phyloP scores from a whole-genome alignment of 2,888 invertebrate species.

The Apamea epomidion region DNA sequence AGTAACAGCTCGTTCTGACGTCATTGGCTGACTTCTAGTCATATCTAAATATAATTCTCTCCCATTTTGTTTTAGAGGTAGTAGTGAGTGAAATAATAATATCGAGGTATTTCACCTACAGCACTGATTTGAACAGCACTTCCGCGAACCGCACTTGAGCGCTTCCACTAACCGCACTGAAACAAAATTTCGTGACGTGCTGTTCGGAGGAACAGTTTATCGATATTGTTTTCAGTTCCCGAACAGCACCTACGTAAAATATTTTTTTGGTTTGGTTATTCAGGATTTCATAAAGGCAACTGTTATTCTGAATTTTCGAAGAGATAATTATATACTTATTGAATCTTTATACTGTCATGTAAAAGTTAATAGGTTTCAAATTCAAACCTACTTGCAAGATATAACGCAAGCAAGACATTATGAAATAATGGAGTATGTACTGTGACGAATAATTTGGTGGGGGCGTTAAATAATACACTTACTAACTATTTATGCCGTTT shows the following conservation, averaged over 20 bases:
- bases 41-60: slow-evolving; percentile 3
- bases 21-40: slow-evolving; percentile 28
- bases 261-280: not conserved
- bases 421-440: not conserved
- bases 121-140: no score
- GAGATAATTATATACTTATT: no score
- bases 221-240: no score
- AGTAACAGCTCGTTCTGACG: slow-evolving; percentile 42
- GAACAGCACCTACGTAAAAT: no score
- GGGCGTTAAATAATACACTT: no score
- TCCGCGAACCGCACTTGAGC: no score
- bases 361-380: not conserved
- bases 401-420: not conserved
- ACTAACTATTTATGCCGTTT: no score
- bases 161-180: no score
- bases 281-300: not conserved
- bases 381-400: not conserved
- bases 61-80: not conserved
- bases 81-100: not conserved
- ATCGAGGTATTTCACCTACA: no score
- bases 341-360: not conserved
- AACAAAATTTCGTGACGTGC: no score
- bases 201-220: no score
- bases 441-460: not conserved
- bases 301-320: not conserved